A percentile compares a stretch with the other conserved stretches of the same genome.
phyloP scores from a whole-genome alignment of 2,797 vertebrate species.

The Crocidura indochinensis region DNA sequence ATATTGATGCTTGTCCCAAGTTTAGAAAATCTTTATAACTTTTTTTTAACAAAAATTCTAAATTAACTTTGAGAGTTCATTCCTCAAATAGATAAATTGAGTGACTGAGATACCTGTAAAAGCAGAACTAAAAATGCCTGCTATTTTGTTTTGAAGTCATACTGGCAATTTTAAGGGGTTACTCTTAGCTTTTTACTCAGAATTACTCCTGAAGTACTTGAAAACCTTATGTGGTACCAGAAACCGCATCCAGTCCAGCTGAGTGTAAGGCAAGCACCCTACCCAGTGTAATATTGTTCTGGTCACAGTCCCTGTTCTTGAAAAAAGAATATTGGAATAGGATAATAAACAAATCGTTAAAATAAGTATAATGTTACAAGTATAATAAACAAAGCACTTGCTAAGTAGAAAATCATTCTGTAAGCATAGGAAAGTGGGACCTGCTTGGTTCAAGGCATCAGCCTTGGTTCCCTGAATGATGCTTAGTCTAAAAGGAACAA shows the following conservation, averaged over 20 bases:
- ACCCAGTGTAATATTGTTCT: no score
- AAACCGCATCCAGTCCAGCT: no score
- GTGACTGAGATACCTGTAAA: conserved; percentile 21
- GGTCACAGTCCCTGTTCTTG: no score
- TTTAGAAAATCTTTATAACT: conserved; percentile 60
- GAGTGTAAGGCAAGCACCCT: no score
- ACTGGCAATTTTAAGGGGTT: no score
- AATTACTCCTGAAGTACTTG: not conserved
- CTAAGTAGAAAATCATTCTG: not conserved
- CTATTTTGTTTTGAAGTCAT: not conserved
- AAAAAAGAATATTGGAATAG: not conserved
- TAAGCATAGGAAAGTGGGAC: not conserved
- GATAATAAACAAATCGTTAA: conserved; percentile 21
- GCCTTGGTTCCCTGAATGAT: not conserved
- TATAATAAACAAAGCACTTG: not conserved
- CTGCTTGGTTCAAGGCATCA: not conserved
- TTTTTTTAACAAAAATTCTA: conserved; percentile 39
- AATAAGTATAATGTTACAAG: not conserved
- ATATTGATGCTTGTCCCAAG: not conserved
- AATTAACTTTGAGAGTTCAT: conserved; percentile 7
- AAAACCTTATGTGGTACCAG: no score
- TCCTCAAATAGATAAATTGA: conserved; percentile 28
- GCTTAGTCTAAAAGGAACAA: conserved; percentile 39
- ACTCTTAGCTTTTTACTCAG: no score
- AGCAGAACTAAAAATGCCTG: not conserved